Base-by-base conservation (phyloP, 92 coral and sea anemone genomes). In the Palythoa grandis region DNA sequence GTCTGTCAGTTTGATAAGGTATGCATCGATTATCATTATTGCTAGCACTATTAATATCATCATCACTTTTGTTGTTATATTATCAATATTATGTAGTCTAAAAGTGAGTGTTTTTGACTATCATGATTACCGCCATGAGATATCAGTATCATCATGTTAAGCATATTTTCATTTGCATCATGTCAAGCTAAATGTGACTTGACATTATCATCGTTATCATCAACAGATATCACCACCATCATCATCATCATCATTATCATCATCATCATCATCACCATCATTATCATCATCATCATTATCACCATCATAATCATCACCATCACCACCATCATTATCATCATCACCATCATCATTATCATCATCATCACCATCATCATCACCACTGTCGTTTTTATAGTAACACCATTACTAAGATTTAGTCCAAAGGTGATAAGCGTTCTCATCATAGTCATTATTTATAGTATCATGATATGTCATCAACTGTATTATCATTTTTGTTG, bases 1-100 rank as follows among this genome's bases (percentile, higher is more conserved):
- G 98, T 96, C 17, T 96, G 98, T 69, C 98, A 96, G 91, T 96
- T 92, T 83, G 98, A 96, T 54, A 92, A 95, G 98, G 98, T 94
- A 86, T 4, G 14, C 37, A n/a, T 63, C 10, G 2, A 20, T n/a
- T 63, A 19, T 19, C 25, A n/a, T 17, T 63, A 24, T 17, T 12
- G 3, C 11, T 12, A 12, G 15, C 16, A 56, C 15, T 56, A 12
- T 13, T 12, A 16, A 12, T 13, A 56, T 56, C 16, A 56, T 56
- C 19, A 5, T 43, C 9, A 43, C 50, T 43, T 5, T 43, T 43
- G 50, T 43, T 43, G 50, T 43, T 43, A 4, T 43, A 43, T 43
- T 43, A 43, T 43, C 7, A 29, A 29, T 29, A 29, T 29, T 29
- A 29, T 29, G 50, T 43, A 5, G 50, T 43, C 50, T 8, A 5